Evolutionary conservation across 2,113 vertebrate genomes (phyloP).

Genomic region (Anoura caudifer): DNA sequence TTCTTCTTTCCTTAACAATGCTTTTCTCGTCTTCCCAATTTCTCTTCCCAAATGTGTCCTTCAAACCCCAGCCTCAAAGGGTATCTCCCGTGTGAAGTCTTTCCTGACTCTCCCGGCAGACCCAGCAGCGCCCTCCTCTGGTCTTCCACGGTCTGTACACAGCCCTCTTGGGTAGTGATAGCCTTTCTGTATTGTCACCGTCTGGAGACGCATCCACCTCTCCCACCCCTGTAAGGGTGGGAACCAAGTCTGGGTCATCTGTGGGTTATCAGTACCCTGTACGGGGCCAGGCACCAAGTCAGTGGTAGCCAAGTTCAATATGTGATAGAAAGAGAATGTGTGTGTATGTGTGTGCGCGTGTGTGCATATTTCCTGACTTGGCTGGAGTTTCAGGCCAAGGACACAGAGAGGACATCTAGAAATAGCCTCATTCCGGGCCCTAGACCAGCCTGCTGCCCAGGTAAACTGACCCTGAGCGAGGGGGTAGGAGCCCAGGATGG

Average conservation of each 20-base stretch:
- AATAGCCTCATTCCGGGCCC: not conserved
- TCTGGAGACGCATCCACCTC: not conserved
- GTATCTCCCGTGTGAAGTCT: not conserved
- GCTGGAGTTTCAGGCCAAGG: constrained; percentile 42
- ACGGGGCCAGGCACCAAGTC: not conserved
- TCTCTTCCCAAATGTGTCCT: not conserved
- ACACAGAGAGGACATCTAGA: constrained; percentile 52
- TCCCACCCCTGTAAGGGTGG: not conserved
- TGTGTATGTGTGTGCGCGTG: not conserved
- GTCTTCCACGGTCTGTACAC: not conserved
- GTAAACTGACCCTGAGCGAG: not conserved
- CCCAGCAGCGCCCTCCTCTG: not conserved
- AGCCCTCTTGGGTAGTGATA: not conserved
- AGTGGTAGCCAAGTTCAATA: not conserved
- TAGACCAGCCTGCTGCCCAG: constrained; percentile 24
- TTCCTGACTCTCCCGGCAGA: not conserved
- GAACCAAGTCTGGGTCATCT: not conserved
- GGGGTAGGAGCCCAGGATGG: not conserved
- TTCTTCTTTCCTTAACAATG: not conserved
- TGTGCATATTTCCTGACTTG: not conserved
- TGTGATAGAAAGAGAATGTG: not conserved
- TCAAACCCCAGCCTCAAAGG: not conserved
- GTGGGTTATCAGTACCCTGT: not conserved
- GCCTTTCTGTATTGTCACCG: not conserved
- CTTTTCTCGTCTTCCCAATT: not conserved